Conservation (phyloP, 1,140 invertebrate species). For the Periplaneta americana region DNA sequence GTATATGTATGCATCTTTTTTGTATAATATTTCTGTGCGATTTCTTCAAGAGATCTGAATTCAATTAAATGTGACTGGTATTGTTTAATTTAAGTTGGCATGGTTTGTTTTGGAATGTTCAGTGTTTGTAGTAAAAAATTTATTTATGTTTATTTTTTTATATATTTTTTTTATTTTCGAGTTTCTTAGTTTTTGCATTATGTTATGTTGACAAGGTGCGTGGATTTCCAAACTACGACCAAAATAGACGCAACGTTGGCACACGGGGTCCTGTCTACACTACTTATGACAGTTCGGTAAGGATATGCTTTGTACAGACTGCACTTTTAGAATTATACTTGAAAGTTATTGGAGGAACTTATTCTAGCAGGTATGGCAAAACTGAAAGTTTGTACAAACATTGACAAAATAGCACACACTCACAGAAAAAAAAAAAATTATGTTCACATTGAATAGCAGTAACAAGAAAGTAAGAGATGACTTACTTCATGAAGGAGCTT, state of each 20-base stretch:
- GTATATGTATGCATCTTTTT: no score
- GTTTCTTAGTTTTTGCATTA: background rate
- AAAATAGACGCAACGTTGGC: background rate
- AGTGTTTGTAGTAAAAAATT: background rate
- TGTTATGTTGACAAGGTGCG: slow-evolving; percentile 1
- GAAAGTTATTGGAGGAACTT: no score
- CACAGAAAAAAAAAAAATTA: no score
- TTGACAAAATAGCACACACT: no score
- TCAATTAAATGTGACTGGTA: background rate
- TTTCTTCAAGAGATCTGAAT: no score
- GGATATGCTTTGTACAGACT: background rate
- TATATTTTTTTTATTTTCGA: background rate
- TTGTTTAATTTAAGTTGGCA: background rate
- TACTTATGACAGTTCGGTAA: background rate
- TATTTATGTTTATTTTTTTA: background rate
- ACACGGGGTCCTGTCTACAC: background rate
- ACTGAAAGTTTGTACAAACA: no score
- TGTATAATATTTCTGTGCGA: no score
- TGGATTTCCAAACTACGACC: background rate
- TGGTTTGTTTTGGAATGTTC: background rate
- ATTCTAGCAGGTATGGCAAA: no score
- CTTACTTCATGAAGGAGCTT: no score
- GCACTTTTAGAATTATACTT: no score
- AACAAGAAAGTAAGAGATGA: no score
- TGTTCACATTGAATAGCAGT: no score